A percentile compares a stretch with the other conserved stretches of the same genome.
Conservation (phyloP, 1,140 invertebrate genomes). For the Cotesia vestalis region DNA sequence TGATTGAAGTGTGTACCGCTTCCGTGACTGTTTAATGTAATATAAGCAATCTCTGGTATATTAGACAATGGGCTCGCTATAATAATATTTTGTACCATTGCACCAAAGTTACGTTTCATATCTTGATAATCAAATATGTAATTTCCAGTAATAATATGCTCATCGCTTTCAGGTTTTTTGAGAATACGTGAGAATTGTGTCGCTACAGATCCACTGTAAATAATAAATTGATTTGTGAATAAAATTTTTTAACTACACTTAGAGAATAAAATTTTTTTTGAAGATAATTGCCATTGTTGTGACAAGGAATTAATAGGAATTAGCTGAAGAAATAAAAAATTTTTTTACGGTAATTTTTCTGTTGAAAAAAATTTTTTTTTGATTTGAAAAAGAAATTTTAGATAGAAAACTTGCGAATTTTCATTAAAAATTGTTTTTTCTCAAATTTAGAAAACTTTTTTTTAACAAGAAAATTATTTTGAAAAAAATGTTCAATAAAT, state of each 20-base stretch:
- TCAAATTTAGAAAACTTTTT: too few species aligned
- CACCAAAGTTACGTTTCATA: conserved; percentile 69
- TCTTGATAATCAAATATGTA: conserved; percentile 73
- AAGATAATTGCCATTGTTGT: conserved; percentile 14
- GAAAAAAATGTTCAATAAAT: too few species aligned
- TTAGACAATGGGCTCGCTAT: conserved; percentile 72
- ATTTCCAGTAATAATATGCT: conserved; percentile 71
- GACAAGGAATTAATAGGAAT: too few species aligned
- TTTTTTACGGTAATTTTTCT: too few species aligned
- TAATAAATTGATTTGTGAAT: not conserved
- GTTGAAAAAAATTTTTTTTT: too few species aligned
- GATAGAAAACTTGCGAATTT: too few species aligned
- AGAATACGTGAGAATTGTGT: conserved; percentile 70
- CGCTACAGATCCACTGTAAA: conserved; percentile 66
- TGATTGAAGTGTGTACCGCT: conserved; percentile 68
- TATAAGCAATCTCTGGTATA: conserved; percentile 69
- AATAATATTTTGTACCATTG: conserved; percentile 68
- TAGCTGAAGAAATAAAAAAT: not conserved
- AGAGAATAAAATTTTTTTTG: conserved; percentile 19
- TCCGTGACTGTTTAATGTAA: conserved; percentile 70
- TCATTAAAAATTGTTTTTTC: too few species aligned
- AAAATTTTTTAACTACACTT: too few species aligned
- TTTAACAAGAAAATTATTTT: too few species aligned
- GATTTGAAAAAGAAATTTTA: too few species aligned
- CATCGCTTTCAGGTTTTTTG: conserved; percentile 58